phyloP scores from a whole-genome alignment of 2,797 vertebrate species.

The Danio jaintianensis region DNA sequence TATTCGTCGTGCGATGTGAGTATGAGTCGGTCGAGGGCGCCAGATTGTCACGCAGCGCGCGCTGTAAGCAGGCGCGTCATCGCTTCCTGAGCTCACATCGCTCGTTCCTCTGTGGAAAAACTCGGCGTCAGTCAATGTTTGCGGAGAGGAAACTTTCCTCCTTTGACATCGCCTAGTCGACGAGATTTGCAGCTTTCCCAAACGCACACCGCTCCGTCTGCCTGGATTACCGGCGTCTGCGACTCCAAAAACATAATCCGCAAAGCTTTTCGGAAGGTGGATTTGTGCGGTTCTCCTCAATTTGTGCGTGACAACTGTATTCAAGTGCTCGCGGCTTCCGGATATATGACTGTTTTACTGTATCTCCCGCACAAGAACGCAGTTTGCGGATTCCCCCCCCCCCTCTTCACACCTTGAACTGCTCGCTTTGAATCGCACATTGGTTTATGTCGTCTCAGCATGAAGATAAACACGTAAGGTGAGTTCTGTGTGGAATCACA shows the following conservation, averaged over 20 bases:
- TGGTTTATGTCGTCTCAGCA: constrained; percentile 60
- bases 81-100: constrained; percentile 77
- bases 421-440: constrained; percentile 10
- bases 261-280: constrained; percentile 40
- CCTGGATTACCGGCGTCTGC: constrained; percentile 66
- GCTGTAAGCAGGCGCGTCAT: constrained; percentile 70
- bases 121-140: constrained; percentile 56
- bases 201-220: constrained; percentile 2
- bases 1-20: too few relatives aligned
- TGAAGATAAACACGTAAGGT: constrained; percentile 76
- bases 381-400: constrained; percentile 58
- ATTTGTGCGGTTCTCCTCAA: constrained; percentile 46
- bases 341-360: constrained; percentile 67
- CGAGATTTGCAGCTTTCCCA: constrained; percentile 9
- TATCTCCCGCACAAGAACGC: constrained; percentile 1
- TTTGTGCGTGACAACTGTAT: constrained; percentile 59
- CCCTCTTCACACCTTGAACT: neutral
- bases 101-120: constrained; percentile 68
- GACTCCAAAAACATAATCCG: constrained; percentile 43
- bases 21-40: constrained; percentile 10
- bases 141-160: constrained; percentile 74
- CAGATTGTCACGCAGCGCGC: neutral
- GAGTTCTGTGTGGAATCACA: constrained; percentile 52
- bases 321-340: constrained; percentile 73
- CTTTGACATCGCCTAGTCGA: constrained; percentile 18